Evolutionary conservation across 2,888 invertebrate species (phyloP).

Genomic region (Ctena decussata): DNA sequence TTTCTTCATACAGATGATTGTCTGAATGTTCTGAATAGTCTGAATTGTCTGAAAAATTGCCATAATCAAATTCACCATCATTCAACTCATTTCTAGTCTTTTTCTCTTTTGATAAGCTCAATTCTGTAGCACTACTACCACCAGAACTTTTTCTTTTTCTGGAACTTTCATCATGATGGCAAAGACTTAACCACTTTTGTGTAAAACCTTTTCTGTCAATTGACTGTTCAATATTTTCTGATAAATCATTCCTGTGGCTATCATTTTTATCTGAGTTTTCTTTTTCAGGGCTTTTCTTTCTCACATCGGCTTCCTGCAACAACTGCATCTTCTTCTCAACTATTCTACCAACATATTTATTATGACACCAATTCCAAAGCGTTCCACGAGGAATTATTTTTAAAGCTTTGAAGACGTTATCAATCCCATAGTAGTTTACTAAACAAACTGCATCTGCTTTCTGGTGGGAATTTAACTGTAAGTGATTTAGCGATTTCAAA

Average conservation of each 20-base stretch:
- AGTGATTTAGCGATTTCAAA: slow-evolving; percentile 37
- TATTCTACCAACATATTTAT: slow-evolving; percentile 34
- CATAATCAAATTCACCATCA: background rate
- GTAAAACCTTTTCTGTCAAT: slow-evolving; percentile 52
- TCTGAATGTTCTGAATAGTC: slow-evolving; percentile 13
- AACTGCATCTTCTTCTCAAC: slow-evolving; percentile 35
- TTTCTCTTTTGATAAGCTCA: background rate
- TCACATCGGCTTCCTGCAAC: background rate
- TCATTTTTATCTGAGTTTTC: background rate
- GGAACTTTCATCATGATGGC: background rate
- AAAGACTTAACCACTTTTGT: slow-evolving; percentile 46
- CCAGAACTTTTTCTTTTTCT: slow-evolving; percentile 5
- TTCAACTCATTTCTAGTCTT: background rate
- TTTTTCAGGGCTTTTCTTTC: slow-evolving; percentile 14
- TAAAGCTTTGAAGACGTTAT: slow-evolving; percentile 53
- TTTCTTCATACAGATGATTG: slow-evolving; percentile 19
- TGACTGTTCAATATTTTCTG: background rate
- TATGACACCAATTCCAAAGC: slow-evolving; percentile 63
- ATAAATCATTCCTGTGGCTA: too few relatives aligned
- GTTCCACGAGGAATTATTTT: slow-evolving; percentile 59
- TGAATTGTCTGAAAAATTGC: background rate
- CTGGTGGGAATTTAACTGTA: slow-evolving; percentile 46
- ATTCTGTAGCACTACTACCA: background rate
- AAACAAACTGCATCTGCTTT: slow-evolving; percentile 59
- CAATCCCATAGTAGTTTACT: slow-evolving; percentile 57